A percentile compares a stretch with the other conserved stretches of the same genome.
phyloP scores from a whole-genome alignment of 1,140 invertebrate genomes.

The Lysiphlebus fabarum region DNA sequence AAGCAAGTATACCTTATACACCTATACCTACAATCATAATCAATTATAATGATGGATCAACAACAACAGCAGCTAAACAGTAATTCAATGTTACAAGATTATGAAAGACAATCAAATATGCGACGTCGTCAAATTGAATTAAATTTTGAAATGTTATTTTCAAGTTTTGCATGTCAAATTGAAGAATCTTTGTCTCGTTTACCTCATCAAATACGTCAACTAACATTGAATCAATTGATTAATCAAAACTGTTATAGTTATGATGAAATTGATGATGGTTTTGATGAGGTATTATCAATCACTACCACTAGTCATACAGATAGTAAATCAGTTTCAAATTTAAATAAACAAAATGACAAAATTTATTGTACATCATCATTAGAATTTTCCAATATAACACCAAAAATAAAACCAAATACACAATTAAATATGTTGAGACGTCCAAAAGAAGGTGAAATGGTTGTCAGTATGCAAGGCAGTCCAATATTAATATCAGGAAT shows the following conservation, averaged over 20 bases:
- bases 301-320: too few species aligned
- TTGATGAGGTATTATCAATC: constrained; percentile 32
- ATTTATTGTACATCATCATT: background rate
- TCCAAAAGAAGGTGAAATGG: constrained; percentile 64
- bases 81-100: constrained; percentile 25
- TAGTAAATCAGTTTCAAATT: too few species aligned
- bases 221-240: constrained; percentile 30
- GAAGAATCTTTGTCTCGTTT: constrained; percentile 26
- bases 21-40: too few species aligned
- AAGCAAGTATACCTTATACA: too few species aligned
- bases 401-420: constrained; percentile 58
- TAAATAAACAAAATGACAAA: too few species aligned
- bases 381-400: constrained; percentile 37
- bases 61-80: constrained; percentile 30
- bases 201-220: constrained; percentile 33
- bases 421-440: constrained; percentile 60
- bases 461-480: constrained; percentile 64
- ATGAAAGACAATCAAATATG: constrained; percentile 16
- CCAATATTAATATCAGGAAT: constrained; percentile 59
- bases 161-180: background rate
- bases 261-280: constrained; percentile 23
- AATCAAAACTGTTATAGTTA: background rate
- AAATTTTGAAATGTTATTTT: constrained; percentile 21
- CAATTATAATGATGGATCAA: too few species aligned
- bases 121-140: too few species aligned